These are phyloP conservation scores for Xiphias gladius DNA, from an alignment of 2,113 vertebrate species.

Conservation along the genomic window DNA sequence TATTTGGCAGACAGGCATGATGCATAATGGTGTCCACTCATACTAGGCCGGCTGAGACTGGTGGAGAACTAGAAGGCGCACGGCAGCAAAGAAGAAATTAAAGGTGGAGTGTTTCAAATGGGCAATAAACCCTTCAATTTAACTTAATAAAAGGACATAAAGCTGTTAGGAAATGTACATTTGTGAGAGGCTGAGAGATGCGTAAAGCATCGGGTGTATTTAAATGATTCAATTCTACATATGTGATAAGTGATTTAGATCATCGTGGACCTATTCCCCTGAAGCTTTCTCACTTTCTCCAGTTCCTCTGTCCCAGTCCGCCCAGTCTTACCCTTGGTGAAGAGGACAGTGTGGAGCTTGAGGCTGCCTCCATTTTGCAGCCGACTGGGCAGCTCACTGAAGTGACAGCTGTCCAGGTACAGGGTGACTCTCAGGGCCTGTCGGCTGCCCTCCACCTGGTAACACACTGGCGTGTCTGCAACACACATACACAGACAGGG, in stretches of 20 bases:
- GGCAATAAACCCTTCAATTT: constrained; percentile 36
- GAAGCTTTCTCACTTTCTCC: constrained; percentile 2
- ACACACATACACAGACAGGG: constrained; percentile 36
- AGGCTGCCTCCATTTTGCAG: constrained; percentile 94
- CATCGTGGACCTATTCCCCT: not conserved
- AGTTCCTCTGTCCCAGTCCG: not conserved
- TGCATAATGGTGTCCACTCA: constrained; percentile 44
- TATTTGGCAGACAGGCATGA: constrained; percentile 42
- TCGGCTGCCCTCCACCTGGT: constrained; percentile 96
- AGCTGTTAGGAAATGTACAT: constrained; percentile 20
- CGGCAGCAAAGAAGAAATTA: not conserved
- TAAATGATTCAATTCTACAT: not conserved
- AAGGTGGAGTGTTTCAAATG: constrained; percentile 26
- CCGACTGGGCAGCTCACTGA: constrained; percentile 93
- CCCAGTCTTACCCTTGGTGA: constrained; percentile 89
- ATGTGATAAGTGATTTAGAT: not conserved
- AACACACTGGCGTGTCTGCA: constrained; percentile 91
- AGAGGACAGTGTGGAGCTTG: constrained; percentile 93
- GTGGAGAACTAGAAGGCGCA: constrained; percentile 29
- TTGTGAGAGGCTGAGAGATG: constrained; percentile 6
- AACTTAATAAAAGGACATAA: constrained; percentile 44
- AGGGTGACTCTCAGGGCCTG: constrained; percentile 93
- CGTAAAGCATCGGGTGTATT: constrained; percentile 3
- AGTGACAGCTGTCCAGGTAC: constrained; percentile 95
- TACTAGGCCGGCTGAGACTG: constrained; percentile 18